Percentiles rank a stretch among this genome's conserved stretches.
These are phyloP conservation scores for Corythornis madagascariensis DNA, from an alignment of 2,113 vertebrate genomes.

Conservation along the genomic window DNA sequence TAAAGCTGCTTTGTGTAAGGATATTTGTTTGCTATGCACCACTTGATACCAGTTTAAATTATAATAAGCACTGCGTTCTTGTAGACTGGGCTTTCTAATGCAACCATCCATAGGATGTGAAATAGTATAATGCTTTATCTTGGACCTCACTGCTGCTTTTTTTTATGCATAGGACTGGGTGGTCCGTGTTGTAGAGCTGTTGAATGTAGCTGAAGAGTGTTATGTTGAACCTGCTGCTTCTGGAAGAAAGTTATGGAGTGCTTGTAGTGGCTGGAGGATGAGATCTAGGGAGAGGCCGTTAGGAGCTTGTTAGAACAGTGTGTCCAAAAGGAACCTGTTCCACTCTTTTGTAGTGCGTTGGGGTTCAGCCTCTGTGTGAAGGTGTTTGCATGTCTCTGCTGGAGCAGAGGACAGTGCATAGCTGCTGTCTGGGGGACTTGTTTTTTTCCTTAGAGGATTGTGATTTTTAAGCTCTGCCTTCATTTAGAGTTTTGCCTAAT, in stretches of 20 bases:
- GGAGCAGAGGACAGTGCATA: not conserved
- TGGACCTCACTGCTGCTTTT: not conserved
- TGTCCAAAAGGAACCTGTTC: not conserved
- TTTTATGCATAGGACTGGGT: not conserved
- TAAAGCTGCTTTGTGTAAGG: not conserved
- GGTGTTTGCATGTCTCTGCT: not conserved
- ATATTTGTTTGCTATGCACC: not conserved
- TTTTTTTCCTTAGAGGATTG: not conserved
- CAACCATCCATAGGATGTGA: no score
- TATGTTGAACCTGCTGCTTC: fast-evolving
- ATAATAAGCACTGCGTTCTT: not conserved
- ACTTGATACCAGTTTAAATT: not conserved
- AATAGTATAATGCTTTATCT: not conserved
- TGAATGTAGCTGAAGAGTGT: not conserved
- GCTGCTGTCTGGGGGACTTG: not conserved
- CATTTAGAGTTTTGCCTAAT: not conserved
- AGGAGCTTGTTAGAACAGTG: not conserved
- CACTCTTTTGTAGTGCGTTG: not conserved
- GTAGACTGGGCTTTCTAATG: not conserved
- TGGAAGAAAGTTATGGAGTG: not conserved
- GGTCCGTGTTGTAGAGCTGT: not conserved
- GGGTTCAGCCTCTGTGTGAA: not conserved
- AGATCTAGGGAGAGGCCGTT: not conserved
- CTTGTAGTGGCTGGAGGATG: not conserved
- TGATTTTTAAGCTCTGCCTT: not conserved